phyloP scores from a whole-genome alignment of 2,888 invertebrate species.

The Drosophila kambysellisi region DNA sequence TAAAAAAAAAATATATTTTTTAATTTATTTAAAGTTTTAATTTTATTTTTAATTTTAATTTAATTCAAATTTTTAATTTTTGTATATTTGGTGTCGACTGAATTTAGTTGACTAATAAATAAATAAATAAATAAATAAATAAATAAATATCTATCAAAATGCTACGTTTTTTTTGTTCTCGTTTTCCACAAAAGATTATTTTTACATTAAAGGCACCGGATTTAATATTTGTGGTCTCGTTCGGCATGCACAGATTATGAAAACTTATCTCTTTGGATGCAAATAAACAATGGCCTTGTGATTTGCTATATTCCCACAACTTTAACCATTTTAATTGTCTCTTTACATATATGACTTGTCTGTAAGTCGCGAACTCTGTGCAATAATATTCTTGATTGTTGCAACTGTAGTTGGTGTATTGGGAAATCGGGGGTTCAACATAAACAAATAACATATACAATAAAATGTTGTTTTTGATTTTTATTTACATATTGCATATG shows the following conservation, averaged over 20 bases:
- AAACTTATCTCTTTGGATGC: neutral
- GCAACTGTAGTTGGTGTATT: neutral
- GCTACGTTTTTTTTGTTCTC: neutral
- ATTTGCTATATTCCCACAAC: neutral
- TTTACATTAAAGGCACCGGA: neutral
- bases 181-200: neutral
- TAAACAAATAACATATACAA: neutral
- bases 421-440: neutral
- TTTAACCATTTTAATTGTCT: neutral
- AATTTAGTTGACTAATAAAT: too few relatives aligned
- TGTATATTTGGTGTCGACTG: too few relatives aligned
- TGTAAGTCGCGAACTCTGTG: neutral
- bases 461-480: constrained; percentile 12
- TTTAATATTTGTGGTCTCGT: neutral
- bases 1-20: too few relatives aligned
- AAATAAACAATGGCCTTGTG: neutral
- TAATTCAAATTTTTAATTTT: too few relatives aligned
- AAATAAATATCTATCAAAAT: neutral
- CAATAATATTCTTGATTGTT: neutral
- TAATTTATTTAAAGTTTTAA: too few relatives aligned
- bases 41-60: too few relatives aligned
- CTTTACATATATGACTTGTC: neutral
- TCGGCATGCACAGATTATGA: neutral
- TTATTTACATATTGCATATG: constrained; percentile 35
- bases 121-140: too few relatives aligned